Conservation (phyloP, 2,888 invertebrate species). For the Liodrosophila aerea region DNA sequence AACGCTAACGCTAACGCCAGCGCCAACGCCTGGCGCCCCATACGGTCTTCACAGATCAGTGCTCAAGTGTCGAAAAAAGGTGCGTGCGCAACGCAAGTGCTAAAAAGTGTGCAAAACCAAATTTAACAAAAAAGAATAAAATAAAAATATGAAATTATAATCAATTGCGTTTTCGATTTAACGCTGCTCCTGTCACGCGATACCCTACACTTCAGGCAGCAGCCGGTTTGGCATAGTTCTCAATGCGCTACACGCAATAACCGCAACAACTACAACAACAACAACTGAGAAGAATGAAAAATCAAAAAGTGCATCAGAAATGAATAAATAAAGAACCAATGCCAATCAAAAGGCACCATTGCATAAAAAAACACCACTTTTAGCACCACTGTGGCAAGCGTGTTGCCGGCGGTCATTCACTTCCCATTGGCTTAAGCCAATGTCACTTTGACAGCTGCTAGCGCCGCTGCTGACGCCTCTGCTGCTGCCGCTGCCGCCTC, state of each 20-base stretch:
- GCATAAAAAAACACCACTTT: too few species aligned
- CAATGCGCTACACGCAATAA: slow-evolving; percentile 35
- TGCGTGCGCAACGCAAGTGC: slow-evolving; percentile 61
- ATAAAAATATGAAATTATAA: slow-evolving; percentile 20
- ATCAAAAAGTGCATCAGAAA: too few species aligned
- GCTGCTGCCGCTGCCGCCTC: slow-evolving; percentile 35
- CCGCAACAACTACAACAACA: slow-evolving; percentile 1
- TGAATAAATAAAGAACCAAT: too few species aligned
- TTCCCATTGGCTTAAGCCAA: slow-evolving; percentile 25
- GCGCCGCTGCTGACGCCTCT: slow-evolving; percentile 24
- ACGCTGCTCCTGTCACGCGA: slow-evolving; percentile 44
- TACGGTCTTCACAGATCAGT: slow-evolving; percentile 37
- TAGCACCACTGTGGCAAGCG: too few species aligned
- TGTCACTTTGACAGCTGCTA: slow-evolving; percentile 68
- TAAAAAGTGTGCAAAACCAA: slow-evolving; percentile 32
- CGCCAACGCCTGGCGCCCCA: slow-evolving; percentile 43
- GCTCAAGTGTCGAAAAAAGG: slow-evolving; percentile 40
- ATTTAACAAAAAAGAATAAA: background rate
- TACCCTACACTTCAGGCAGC: slow-evolving; percentile 30
- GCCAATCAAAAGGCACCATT: too few species aligned
- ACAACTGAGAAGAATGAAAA: slow-evolving; percentile 1
- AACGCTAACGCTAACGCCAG: slow-evolving; percentile 39
- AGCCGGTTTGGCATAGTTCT: slow-evolving; percentile 32
- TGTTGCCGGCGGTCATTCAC: slow-evolving; percentile 66
- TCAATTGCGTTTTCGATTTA: slow-evolving; percentile 7